Evolutionary conservation across 2,113 vertebrate genomes (phyloP), one percentile per base, ranked within the genome.

Genomic region (Oenanthe oenanthe): DNA sequence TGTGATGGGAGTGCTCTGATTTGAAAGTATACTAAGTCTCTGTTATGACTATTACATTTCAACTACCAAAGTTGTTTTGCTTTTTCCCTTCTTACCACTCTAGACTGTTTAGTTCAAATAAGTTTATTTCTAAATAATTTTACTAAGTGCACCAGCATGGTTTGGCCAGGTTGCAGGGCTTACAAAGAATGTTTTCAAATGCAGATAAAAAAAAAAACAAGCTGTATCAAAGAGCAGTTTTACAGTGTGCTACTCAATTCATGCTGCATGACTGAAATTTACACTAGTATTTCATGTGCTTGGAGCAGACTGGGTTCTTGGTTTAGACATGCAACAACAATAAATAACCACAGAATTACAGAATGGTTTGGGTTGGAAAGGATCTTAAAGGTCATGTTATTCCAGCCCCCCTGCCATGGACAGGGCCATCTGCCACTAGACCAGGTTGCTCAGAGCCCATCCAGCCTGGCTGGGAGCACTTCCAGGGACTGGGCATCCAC

Each of bases 11-110:
- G 25, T 6, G 26, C 61, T 71, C 21, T 19, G 5, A 31, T 58
- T 63, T 40, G 48, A 4, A 77, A 31, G 11, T 4, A 10, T 5
- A 2, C 6, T 7, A 0, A 5, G 42, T 53, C 58, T 24, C 16
- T 72, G 0, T 13, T 2, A 1, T 17, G 28, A 58, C 12, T 42
- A 1, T 15, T 58, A 5, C 3, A 28, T 80, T 61, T 14, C 42
- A 81, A 0, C 32, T 40, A 12, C 26, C 53, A 31, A 13, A 31
- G 6, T 14, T 13, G 3, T 15, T 73, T 65, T 68, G 25, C 17
- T 71, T 34, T 61, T 57, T 16, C 12, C 16, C 8, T 17, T 15
- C 15, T 58, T 38, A 9, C 19, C 20, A 8, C 19, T 73, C 18
- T 7, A 40, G 61, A 36, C 6, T 34, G 26, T 31, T 74, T 10